Base-by-base conservation (phyloP, 2,888 invertebrate species). In the Elysia crispata region DNA sequence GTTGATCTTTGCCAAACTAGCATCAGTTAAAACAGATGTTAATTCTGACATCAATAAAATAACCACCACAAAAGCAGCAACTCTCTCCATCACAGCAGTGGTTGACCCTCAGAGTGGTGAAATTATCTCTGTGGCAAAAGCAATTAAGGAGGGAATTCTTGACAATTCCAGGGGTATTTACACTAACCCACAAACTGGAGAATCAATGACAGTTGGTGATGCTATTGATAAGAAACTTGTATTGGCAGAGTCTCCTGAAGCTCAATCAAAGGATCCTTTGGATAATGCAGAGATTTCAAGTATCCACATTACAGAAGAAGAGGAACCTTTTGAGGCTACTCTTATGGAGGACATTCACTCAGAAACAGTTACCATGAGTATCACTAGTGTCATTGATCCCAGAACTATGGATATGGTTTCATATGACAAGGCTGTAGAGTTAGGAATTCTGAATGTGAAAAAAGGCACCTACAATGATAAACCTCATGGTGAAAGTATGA, bases 371-470 rank as follows among this genome's bases (percentile, higher is more conserved):
- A 89, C 89, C 1, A 86, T 89, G 69, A 89, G 89, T 81, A 89
- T 90, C 74, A 89, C 83, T 57, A 88, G 88, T 83, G 95, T 97
- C 87, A 94, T 94, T 79, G 96, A 96, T 86, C 92, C 93, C 83
- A 93, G 95, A 95, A 93, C 93, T 50, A 92, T 92, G 82, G 92
- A 92, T 85, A 95, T 95, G 92, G 94, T 98, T 67, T 97, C 97
- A 18, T 94, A 98, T 86, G 93, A 97, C 85, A 97, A 98, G 94
- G 97, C 97, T 62, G 97, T 98, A 87, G 96, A 97, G 90, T 94
- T 95, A 89, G 97, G 97, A 91, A 94, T 98, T 76, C 95, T 95
- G 91, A 97, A 97, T 89, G 96, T 97, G 3, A 96, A 85, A 33
- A 86, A 85, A 60, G 90, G 91, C 20, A 83, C 87, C 5, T 92